These are phyloP conservation scores for Vombatus ursinus DNA, from an alignment of 2,113 vertebrate species.

Conservation along the genomic window DNA sequence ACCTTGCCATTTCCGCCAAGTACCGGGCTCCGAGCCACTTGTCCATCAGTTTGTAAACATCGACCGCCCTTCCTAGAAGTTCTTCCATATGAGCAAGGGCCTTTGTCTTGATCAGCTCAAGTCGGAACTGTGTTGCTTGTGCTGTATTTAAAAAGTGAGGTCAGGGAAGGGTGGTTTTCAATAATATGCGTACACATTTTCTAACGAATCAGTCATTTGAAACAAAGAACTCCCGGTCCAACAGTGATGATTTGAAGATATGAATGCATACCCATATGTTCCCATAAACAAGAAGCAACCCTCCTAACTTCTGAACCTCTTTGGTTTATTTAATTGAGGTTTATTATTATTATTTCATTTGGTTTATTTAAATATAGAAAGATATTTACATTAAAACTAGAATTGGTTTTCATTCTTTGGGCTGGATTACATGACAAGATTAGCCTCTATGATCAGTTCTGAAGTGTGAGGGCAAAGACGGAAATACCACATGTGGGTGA, in stretches of 20 bases:
- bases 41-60: conserved; percentile 86
- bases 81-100: conserved; percentile 82
- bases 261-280: neutral
- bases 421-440: neutral
- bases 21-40: conserved; percentile 86
- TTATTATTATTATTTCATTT: neutral
- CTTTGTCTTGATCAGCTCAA: conserved; percentile 88
- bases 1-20: conserved; percentile 91
- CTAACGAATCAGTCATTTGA: conserved; percentile 10
- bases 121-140: conserved; percentile 80
- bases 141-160: conserved; percentile 82
- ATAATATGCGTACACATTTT: conserved; percentile 10
- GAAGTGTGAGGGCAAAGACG: neutral
- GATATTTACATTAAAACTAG: conserved; percentile 20
- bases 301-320: neutral
- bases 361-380: neutral
- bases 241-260: neutral
- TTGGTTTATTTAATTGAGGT: neutral
- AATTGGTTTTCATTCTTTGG: neutral
- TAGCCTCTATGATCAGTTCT: neutral
- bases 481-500: neutral
- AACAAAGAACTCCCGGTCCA: neutral
- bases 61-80: conserved; percentile 83
- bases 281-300: neutral
- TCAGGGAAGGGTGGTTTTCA: conserved; percentile 21